Conservation (phyloP, 2,888 invertebrate genomes). For the Leptopilina syphax region DNA sequence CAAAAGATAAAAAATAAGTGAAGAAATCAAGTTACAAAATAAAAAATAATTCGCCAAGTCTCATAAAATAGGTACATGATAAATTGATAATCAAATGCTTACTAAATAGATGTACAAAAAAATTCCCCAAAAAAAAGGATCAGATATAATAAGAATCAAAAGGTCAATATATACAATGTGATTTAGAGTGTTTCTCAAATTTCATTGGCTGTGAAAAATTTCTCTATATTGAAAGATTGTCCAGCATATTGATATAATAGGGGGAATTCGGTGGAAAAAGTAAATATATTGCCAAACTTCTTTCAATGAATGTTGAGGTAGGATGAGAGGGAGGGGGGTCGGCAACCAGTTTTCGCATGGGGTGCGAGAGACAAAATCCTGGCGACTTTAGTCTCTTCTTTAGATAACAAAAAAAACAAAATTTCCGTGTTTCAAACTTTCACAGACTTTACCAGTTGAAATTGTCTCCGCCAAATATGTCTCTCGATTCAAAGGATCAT, state of each 20-base stretch:
- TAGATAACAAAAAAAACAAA: constrained; percentile 38
- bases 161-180: too few relatives aligned
- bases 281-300: constrained; percentile 44
- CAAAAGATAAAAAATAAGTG: too few relatives aligned
- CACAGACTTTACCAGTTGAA: constrained; percentile 44
- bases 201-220: constrained; percentile 14
- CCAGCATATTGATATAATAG: constrained; percentile 52
- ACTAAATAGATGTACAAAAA: too few relatives aligned
- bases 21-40: too few relatives aligned
- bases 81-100: too few relatives aligned
- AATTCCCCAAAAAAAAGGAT: too few relatives aligned
- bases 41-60: too few relatives aligned
- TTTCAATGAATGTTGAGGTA: neutral
- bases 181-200: neutral
- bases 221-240: constrained; percentile 41
- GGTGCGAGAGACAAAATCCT: constrained; percentile 25
- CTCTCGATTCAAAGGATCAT: constrained; percentile 44
- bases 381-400: constrained; percentile 4
- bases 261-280: constrained; percentile 44
- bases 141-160: too few relatives aligned
- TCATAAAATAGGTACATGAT: too few relatives aligned
- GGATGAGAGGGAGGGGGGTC: constrained; percentile 18
- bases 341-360: constrained; percentile 30
- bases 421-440: constrained; percentile 49
- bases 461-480: constrained; percentile 49